Evolutionary conservation across 2,797 vertebrate species (phyloP).

Genomic region (Falco novaeseelandiae): DNA sequence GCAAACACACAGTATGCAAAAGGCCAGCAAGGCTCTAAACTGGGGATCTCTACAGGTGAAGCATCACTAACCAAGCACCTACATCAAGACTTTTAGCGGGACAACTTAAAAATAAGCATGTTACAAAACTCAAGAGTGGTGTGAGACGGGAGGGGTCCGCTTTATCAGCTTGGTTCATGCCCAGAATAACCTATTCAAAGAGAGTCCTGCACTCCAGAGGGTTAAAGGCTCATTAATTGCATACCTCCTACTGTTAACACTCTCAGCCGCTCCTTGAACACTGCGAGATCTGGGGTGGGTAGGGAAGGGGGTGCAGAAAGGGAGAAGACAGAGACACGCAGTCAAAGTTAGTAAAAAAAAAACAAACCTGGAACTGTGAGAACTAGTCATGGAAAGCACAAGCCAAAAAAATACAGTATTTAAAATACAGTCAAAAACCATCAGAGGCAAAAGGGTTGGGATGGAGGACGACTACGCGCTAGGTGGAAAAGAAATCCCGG

Average conservation of each 20-base stretch:
- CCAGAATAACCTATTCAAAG: constrained; percentile 72
- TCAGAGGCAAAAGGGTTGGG: not conserved
- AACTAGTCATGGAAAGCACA: constrained; percentile 44
- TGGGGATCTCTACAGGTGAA: not conserved
- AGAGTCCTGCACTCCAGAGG: constrained; percentile 71
- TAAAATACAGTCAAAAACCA: constrained; percentile 10
- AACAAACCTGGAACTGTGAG: not conserved
- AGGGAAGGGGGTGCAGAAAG: constrained; percentile 69
- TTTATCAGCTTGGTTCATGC: constrained; percentile 67
- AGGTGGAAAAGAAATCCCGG: not conserved
- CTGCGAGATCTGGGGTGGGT: constrained; percentile 86
- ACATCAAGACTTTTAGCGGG: not conserved
- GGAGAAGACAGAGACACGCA: constrained; percentile 78
- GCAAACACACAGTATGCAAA: not conserved
- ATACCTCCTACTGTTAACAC: constrained; percentile 97
- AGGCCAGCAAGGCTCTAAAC: not conserved
- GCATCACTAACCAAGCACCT: not conserved
- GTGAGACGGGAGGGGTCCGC: not conserved
- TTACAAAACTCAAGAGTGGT: not conserved
- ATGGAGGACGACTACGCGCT: not conserved
- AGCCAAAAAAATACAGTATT: constrained; percentile 19
- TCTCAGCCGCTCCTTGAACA: constrained; percentile 94
- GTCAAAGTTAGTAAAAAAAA: constrained; percentile 73
- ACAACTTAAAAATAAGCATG: not conserved
- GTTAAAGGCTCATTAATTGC: constrained; percentile 72